Conservation (phyloP, 2,113 vertebrate genomes). For the Pelvicachromis taeniatus region DNA sequence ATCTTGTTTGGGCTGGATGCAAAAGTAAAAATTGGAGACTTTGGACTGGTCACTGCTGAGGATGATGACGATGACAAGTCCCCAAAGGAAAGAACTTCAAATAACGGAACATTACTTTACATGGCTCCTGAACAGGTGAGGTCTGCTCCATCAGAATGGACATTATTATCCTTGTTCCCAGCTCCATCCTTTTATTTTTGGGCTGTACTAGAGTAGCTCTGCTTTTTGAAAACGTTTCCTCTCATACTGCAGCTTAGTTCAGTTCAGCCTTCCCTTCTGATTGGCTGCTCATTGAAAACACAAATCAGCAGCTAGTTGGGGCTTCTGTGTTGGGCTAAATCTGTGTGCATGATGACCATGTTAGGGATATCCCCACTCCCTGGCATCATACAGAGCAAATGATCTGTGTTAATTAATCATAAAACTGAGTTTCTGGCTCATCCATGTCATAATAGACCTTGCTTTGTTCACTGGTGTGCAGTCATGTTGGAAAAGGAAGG, state of each 20-base stretch:
- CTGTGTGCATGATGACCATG: not conserved
- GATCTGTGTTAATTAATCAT: not conserved
- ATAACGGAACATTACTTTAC: constrained; percentile 52
- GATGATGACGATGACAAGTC: not conserved
- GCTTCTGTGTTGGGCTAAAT: not conserved
- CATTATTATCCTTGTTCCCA: not conserved
- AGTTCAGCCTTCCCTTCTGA: not conserved
- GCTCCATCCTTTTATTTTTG: fast-evolving
- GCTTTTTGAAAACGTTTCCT: not conserved
- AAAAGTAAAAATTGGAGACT: constrained; percentile 86
- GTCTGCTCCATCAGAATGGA: fast-evolving
- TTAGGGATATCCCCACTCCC: not conserved
- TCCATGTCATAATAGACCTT: not conserved
- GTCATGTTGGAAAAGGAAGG: not conserved
- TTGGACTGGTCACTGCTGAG: constrained; percentile 79
- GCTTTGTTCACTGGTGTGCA: not conserved
- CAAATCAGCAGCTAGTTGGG: not conserved
- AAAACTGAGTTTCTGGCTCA: not conserved
- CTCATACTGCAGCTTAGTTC: not conserved
- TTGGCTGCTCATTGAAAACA: not conserved
- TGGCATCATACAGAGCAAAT: not conserved
- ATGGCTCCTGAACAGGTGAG: constrained; percentile 75
- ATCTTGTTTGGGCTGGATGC: constrained; percentile 77
- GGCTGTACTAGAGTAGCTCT: not conserved
- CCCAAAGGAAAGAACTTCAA: constrained; percentile 39